A percentile compares a stretch with the other conserved stretches of the same genome.
phyloP scores from a whole-genome alignment of 2,888 invertebrate species.

The Trichogramma evanescens region DNA sequence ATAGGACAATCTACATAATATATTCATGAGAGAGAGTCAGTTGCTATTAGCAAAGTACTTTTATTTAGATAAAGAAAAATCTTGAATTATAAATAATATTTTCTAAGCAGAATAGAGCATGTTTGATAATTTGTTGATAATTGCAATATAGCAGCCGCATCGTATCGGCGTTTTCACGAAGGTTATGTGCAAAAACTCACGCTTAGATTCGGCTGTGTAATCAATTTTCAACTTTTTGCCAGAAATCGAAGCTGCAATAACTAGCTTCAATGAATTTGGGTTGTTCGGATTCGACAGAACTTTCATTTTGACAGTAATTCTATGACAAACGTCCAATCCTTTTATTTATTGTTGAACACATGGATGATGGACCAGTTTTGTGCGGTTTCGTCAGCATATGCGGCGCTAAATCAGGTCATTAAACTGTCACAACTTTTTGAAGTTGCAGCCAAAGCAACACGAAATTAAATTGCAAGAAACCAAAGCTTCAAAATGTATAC shows the following conservation, averaged over 20 bases:
- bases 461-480: too few relatives aligned
- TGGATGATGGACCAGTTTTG: too few relatives aligned
- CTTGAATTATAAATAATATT: too few relatives aligned
- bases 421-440: too few relatives aligned
- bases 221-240: slow-evolving; percentile 53
- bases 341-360: too few relatives aligned
- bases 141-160: neutral
- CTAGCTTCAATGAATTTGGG: slow-evolving; percentile 66
- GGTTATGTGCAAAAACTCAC: slow-evolving; percentile 47
- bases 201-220: slow-evolving; percentile 56
- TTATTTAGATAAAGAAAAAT: too few relatives aligned
- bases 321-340: too few relatives aligned
- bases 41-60: too few relatives aligned
- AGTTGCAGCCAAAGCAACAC: too few relatives aligned
- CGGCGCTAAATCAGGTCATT: too few relatives aligned
- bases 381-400: too few relatives aligned
- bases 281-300: slow-evolving; percentile 71
- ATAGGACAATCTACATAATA: neutral
- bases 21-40: neutral
- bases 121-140: neutral
- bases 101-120: neutral
- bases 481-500: too few relatives aligned
- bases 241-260: slow-evolving; percentile 63
- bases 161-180: neutral
- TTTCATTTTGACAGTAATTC: slow-evolving; percentile 54